Evolutionary conservation across 1,140 invertebrate species (phyloP).

Genomic region (Drosophila lowei): DNA sequence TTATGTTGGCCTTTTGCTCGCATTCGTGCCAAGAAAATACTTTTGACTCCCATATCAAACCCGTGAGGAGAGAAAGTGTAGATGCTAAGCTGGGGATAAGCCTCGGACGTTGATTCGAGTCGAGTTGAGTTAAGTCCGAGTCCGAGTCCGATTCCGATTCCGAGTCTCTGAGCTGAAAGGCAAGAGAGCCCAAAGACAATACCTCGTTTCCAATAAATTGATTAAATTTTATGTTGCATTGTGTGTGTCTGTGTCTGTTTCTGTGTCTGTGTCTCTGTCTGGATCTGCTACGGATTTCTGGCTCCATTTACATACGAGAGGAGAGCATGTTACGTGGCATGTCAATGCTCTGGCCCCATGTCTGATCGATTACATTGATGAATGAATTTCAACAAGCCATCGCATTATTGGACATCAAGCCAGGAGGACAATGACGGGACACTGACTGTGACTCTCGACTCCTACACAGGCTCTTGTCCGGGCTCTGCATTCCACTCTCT

Average conservation of each 20-base stretch:
- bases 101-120: conserved; percentile 4
- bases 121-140: conserved; percentile 4
- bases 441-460: conserved; percentile 20
- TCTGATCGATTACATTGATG: conserved; percentile 79
- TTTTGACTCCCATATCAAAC: conserved; percentile 39
- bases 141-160: not conserved
- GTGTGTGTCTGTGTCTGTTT: conserved; percentile 38
- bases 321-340: conserved; percentile 56
- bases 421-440: conserved; percentile 30
- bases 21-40: conserved; percentile 45
- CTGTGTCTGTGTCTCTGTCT: conserved; percentile 22
- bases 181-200: conserved; percentile 55
- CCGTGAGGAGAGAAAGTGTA: conserved; percentile 54
- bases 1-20: conserved; percentile 42
- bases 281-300: conserved; percentile 9
- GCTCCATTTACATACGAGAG: conserved; percentile 53
- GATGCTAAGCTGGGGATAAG: conserved; percentile 35
- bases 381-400: conserved; percentile 73
- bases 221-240: conserved; percentile 79
- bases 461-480: conserved; percentile 47
- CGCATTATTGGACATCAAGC: conserved; percentile 50
- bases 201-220: conserved; percentile 75
- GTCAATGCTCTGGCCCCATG: conserved; percentile 32
- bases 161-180: conserved; percentile 9
- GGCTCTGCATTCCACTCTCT: conserved; percentile 5